Conservation (phyloP, 2,888 invertebrate species). For the Sesia apiformis region DNA sequence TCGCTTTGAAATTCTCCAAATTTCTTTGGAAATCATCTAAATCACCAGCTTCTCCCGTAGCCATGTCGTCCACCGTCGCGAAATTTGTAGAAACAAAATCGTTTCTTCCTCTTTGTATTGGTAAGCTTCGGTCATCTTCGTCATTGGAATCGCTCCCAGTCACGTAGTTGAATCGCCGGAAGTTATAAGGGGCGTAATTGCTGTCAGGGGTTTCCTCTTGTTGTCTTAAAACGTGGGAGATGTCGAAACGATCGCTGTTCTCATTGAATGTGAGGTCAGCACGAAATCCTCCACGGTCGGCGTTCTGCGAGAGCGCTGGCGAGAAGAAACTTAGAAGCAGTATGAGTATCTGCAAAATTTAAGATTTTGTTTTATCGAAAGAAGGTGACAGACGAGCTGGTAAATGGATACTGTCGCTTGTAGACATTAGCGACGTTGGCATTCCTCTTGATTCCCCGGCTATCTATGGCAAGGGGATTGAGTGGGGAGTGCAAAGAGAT, state of each 20-base stretch:
- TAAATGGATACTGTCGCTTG: too few relatives aligned
- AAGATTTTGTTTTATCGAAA: not conserved
- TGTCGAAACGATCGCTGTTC: conserved; percentile 41
- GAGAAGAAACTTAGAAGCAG: not conserved
- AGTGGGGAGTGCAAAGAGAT: too few relatives aligned
- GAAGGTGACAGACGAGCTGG: too few relatives aligned
- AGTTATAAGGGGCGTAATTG: not conserved
- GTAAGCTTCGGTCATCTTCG: not conserved
- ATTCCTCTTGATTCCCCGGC: too few relatives aligned
- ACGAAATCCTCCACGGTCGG: conserved; percentile 1
- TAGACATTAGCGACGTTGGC: too few relatives aligned
- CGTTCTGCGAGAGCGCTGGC: not conserved
- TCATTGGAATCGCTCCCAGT: conserved; percentile 10
- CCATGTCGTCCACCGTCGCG: conserved; percentile 14
- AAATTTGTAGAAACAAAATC: not conserved
- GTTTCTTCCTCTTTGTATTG: not conserved
- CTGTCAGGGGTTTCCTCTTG: conserved; percentile 5
- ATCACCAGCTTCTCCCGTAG: conserved; percentile 12
- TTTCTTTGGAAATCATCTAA: conserved; percentile 21
- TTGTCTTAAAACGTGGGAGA: conserved; percentile 23
- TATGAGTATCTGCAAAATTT: not conserved
- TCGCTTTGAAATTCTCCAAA: conserved; percentile 16
- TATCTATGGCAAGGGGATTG: too few relatives aligned
- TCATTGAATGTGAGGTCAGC: conserved; percentile 44
- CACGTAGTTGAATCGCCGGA: not conserved